Conservation (phyloP, 2,888 invertebrate species). For the Coenonympha glycerion region DNA sequence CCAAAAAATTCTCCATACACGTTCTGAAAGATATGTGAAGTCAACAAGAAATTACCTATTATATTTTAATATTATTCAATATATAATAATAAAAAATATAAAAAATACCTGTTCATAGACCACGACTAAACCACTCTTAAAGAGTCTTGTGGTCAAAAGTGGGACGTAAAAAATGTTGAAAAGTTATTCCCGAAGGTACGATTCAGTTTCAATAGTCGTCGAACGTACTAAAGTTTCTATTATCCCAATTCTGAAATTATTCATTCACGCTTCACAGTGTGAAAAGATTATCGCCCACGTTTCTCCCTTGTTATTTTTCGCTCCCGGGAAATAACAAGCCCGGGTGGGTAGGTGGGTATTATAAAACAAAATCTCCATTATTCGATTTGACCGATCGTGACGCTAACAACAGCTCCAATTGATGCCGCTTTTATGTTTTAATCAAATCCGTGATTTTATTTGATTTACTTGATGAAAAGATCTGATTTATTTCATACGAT, state of each 20-base stretch:
- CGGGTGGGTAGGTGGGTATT: not conserved
- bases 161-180: not conserved
- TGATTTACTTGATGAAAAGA: not conserved
- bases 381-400: not conserved
- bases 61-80: no score
- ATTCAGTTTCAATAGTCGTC: not conserved
- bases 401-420: not conserved
- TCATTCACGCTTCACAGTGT: not conserved
- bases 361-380: not conserved
- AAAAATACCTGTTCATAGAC: not conserved
- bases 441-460: not conserved
- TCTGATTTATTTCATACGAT: not conserved
- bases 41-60: not conserved
- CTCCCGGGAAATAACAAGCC: not conserved
- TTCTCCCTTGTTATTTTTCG: conserved; percentile 1
- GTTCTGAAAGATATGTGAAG: no score
- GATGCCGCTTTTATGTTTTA: not conserved
- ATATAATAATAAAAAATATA: no score
- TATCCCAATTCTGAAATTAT: not conserved
- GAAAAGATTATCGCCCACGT: not conserved
- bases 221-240: not conserved
- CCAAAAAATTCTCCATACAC: no score
- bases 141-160: not conserved
- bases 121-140: not conserved
- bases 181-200: no score